phyloP scores from a whole-genome alignment of 2,113 vertebrate species.

The Felis chaus region DNA sequence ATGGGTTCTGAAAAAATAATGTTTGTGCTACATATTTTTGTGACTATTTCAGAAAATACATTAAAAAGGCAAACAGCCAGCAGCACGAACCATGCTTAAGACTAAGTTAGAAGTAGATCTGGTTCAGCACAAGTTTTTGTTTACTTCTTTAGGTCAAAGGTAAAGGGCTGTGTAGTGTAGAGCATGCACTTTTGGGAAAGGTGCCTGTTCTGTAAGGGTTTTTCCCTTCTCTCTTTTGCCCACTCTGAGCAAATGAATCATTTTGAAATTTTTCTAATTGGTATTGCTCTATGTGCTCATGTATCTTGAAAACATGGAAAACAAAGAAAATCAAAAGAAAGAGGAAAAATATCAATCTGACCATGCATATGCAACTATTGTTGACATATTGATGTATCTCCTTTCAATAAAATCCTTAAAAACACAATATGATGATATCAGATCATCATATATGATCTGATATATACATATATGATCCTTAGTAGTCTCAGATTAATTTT shows the following conservation, averaged over 20 bases:
- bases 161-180: not conserved
- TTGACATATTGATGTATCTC: not conserved
- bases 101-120: constrained; percentile 38
- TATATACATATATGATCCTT: not conserved
- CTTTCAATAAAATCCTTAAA: not conserved
- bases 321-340: not conserved
- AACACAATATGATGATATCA: not conserved
- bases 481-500: not conserved
- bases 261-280: constrained; percentile 17
- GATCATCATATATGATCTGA: not conserved
- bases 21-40: constrained; percentile 67
- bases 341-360: not conserved
- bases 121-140: constrained; percentile 36
- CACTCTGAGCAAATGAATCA: not conserved
- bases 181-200: not conserved
- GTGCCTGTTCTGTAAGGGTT: not conserved
- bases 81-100: not conserved
- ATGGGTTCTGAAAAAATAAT: constrained; percentile 68
- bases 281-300: not conserved
- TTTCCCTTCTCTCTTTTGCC: not conserved
- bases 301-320: not conserved
- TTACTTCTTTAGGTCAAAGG: constrained; percentile 45
- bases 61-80: constrained; percentile 63
- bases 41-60: constrained; percentile 69
- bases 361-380: not conserved